These are phyloP conservation scores for Python bivittatus DNA, from an alignment of 2,113 vertebrate genomes.

Conservation along the genomic window DNA sequence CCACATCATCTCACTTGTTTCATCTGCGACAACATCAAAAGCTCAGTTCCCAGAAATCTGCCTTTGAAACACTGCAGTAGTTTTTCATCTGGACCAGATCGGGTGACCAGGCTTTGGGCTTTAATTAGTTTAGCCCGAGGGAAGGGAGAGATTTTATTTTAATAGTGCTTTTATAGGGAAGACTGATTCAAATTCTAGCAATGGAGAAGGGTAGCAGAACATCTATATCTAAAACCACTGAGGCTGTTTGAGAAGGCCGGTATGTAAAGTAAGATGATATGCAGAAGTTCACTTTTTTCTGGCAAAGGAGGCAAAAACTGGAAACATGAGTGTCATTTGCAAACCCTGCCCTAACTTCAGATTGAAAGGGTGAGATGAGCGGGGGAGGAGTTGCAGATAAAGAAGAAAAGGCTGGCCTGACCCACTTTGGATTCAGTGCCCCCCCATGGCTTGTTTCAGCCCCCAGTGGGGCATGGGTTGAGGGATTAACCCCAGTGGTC, in stretches of 20 bases:
- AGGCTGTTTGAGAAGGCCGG: neutral
- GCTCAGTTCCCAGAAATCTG: neutral
- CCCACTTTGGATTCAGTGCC: neutral
- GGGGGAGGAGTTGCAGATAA: neutral
- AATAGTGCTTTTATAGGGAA: neutral
- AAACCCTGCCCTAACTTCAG: neutral
- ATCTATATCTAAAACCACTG: neutral
- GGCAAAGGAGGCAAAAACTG: neutral
- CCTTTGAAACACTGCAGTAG: neutral
- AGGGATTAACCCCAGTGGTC: no score
- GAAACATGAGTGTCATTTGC: neutral
- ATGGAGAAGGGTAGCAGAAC: neutral
- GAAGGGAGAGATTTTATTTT: neutral
- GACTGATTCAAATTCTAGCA: neutral
- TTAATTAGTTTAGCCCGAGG: neutral
- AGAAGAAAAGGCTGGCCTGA: neutral
- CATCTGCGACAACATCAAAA: no score
- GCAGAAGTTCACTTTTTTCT: slow-evolving; percentile 5
- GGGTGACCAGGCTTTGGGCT: neutral
- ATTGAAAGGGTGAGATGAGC: neutral
- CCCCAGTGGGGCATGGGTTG: neutral
- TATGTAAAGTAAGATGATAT: slow-evolving; percentile 39
- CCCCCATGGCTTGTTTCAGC: neutral
- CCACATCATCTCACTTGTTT: no score
- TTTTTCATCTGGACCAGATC: neutral